phyloP scores from a whole-genome alignment of 1,140 invertebrate species.

The Lordiphosa stackelbergi region DNA sequence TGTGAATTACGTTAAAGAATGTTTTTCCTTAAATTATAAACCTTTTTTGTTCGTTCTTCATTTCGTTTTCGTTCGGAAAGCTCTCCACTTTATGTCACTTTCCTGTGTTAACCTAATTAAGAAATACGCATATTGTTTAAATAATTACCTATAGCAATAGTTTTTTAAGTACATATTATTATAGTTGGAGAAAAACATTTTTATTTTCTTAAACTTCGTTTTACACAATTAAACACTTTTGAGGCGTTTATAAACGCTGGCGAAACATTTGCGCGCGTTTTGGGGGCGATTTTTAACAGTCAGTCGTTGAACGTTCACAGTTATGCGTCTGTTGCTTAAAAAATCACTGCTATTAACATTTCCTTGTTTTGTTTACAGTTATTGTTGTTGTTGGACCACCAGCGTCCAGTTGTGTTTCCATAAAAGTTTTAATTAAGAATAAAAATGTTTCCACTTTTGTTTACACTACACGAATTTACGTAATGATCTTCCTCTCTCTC shows the following conservation, averaged over 20 bases:
- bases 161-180: constrained; percentile 76
- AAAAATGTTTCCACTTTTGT: constrained; percentile 47
- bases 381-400: constrained; percentile 40
- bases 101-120: too few relatives aligned
- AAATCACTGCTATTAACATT: constrained; percentile 54
- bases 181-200: constrained; percentile 73
- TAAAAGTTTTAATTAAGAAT: constrained; percentile 60
- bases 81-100: too few relatives aligned
- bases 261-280: constrained; percentile 23
- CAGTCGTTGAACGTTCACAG: background rate
- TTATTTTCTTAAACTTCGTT: background rate
- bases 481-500: constrained; percentile 8
- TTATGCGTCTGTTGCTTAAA: background rate
- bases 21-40: too few relatives aligned
- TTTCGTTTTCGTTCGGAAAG: too few relatives aligned
- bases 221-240: background rate
- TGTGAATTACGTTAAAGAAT: too few relatives aligned
- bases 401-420: constrained; percentile 36
- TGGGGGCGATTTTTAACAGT: constrained; percentile 20
- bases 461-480: constrained; percentile 35
- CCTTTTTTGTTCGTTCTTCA: too few relatives aligned
- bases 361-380: constrained; percentile 43
- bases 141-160: constrained; percentile 71
- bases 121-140: background rate
- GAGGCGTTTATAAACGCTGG: constrained; percentile 33